Conservation (phyloP, 2,888 invertebrate species). For the Agrotis segetum region DNA sequence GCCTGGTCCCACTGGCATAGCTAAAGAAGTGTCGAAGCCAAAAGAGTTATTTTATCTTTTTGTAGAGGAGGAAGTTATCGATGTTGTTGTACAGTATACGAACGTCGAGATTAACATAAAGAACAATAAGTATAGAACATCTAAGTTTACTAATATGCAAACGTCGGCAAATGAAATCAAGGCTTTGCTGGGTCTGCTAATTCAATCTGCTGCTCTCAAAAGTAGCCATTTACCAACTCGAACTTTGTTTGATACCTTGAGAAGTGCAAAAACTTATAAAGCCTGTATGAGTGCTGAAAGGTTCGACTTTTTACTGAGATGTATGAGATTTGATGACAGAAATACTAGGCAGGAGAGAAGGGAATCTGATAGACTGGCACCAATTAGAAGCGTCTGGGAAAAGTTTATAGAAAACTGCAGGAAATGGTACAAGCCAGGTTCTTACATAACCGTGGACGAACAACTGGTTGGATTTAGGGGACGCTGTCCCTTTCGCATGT, state of each 20-base stretch:
- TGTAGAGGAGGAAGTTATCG: not conserved
- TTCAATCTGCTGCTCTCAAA: slow-evolving; percentile 31
- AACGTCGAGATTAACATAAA: slow-evolving; percentile 15
- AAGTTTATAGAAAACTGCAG: slow-evolving; percentile 45
- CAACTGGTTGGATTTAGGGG: slow-evolving; percentile 52
- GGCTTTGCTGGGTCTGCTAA: slow-evolving; percentile 30
- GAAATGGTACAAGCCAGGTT: slow-evolving; percentile 46
- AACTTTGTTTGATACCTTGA: slow-evolving; percentile 31
- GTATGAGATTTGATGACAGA: slow-evolving; percentile 40
- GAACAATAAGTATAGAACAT: slow-evolving; percentile 15
- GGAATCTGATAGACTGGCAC: slow-evolving; percentile 26
- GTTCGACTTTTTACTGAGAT: slow-evolving; percentile 39
- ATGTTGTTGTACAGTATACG: not conserved
- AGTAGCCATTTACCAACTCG: slow-evolving; percentile 46
- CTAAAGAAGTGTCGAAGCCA: not conserved
- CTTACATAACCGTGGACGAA: slow-evolving; percentile 42
- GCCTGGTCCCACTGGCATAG: not conserved
- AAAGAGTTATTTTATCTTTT: slow-evolving; percentile 1
- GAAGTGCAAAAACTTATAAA: slow-evolving; percentile 32
- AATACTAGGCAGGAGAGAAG: slow-evolving; percentile 34
- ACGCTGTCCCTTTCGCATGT: slow-evolving; percentile 47
- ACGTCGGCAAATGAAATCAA: slow-evolving; percentile 41
- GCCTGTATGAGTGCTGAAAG: slow-evolving; percentile 54
- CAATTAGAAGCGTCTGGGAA: slow-evolving; percentile 45
- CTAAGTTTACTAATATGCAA: slow-evolving; percentile 5